Base-by-base conservation (phyloP, 2,888 invertebrate species). In the Drosophila fulvimacula region DNA sequence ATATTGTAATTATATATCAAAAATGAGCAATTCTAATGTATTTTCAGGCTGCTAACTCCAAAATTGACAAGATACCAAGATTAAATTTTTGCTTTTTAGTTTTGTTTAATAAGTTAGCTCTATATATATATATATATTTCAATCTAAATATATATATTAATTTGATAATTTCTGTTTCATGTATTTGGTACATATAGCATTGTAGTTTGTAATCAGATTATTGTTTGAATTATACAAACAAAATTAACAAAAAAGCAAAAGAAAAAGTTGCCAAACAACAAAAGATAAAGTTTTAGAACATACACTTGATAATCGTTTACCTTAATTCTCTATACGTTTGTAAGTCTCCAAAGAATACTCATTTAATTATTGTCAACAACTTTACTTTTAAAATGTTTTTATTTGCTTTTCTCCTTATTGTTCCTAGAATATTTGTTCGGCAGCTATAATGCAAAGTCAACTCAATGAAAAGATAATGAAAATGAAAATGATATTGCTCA, bases 1-100 rank as follows among this genome's bases (percentile, higher is more conserved):
- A 76, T 82, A 82, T 81, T 79, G 82, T 88, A 83, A 81, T 88
- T 87, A 79, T 79, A 88, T 89, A 88, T 88, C 88, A 82, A 75
- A 73, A 69, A 62, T 70, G 83, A 88, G 85, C 88, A 84, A 89
- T 84, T 88, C 74, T 74, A 70, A 87, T 84, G 62, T 79, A 79
- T 74, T 81, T 75, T 77, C 78, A 74, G 64, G 73, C 78, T 69
- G 69, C 69, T 41, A 63, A 70, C 60, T 76, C 49, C 24, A 55
- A 52, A 56, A 68, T 61, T 61, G 61, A 64, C 64, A 52, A 53
- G 9, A 21, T 19, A 10, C 10, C 51, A 34, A 10, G 30, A 51
- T 51, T 19, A 32, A 51, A 58, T 36, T 34, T 59, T 46, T 38
- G 42, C 52, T 44, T 55, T 48, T 44, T 49, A 63, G 58, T 62